Percentiles rank a stretch among this genome's conserved stretches.
Evolutionary conservation across 2,797 vertebrate species (phyloP).

Genomic region (Xenops minutus): DNA sequence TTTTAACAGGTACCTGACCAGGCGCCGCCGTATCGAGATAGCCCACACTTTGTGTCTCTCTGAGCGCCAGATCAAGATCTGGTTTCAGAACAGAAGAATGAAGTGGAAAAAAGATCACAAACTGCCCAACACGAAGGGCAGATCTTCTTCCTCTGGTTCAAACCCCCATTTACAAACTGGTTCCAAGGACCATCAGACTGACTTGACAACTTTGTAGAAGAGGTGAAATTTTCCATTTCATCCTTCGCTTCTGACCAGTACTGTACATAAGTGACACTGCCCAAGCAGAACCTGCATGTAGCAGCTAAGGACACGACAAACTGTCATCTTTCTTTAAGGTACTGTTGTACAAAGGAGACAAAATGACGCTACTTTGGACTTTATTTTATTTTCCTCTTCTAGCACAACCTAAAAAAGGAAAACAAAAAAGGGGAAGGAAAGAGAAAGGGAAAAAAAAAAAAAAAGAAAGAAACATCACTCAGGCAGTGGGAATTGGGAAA

Average conservation of each 20-base stretch:
- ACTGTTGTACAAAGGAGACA: slow-evolving; percentile 75
- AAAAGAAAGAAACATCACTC: neutral
- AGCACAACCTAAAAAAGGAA: slow-evolving; percentile 71
- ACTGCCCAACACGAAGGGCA: slow-evolving; percentile 98
- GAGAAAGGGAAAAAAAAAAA: neutral
- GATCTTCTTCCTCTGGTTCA: slow-evolving; percentile 85
- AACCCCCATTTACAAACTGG: slow-evolving; percentile 87
- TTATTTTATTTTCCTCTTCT: slow-evolving; percentile 78
- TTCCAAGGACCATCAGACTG: slow-evolving; percentile 94
- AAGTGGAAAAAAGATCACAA: slow-evolving; percentile 99
- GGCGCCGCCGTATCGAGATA: slow-evolving; percentile 97
- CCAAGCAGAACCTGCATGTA: slow-evolving; percentile 87
- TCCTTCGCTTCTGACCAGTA: slow-evolving; percentile 69
- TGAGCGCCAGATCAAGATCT: slow-evolving; percentile 99
- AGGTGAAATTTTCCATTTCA: slow-evolving; percentile 73
- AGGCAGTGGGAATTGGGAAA: slow-evolving; percentile 63
- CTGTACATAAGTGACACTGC: slow-evolving; percentile 83
- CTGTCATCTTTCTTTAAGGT: slow-evolving; percentile 81
- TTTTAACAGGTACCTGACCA: slow-evolving; percentile 99
- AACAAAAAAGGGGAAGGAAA: rapidly evolving
- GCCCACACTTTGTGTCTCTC: slow-evolving; percentile 97
- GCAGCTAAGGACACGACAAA: slow-evolving; percentile 79
- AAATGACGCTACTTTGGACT: slow-evolving; percentile 71
- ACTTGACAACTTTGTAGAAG: slow-evolving; percentile 94
- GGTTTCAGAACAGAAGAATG: slow-evolving; percentile 99